phyloP scores from a whole-genome alignment of 2,113 vertebrate species.

The Heterotilapia buettikoferi region DNA sequence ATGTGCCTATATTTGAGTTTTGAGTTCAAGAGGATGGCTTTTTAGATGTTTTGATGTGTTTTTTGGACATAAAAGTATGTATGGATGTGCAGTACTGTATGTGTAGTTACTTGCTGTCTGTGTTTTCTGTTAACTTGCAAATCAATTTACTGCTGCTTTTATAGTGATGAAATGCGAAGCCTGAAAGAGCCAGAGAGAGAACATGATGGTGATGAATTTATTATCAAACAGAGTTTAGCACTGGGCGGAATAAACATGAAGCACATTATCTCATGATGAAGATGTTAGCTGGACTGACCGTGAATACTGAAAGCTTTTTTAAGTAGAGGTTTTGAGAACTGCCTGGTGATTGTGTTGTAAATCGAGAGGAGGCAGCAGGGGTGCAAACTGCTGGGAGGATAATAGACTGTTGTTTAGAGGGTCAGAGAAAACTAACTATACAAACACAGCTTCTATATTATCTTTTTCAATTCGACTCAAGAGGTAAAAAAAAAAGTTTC shows the following conservation, averaged over 20 bases:
- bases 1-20: background rate
- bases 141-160: background rate
- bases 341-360: constrained; percentile 30
- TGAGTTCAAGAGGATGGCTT: background rate
- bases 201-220: constrained; percentile 48
- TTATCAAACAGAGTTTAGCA: constrained; percentile 45
- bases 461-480: constrained; percentile 13
- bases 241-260: constrained; percentile 48
- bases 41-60: background rate
- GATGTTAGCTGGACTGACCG: constrained; percentile 5
- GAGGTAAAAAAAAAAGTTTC: background rate
- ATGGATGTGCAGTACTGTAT: background rate
- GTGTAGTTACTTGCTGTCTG: background rate
- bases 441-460: background rate
- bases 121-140: background rate
- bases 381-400: constrained; percentile 19
- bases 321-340: constrained; percentile 14
- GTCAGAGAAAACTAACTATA: constrained; percentile 43
- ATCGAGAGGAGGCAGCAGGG: constrained; percentile 16
- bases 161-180: constrained; percentile 23
- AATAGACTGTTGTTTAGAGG: constrained; percentile 36
- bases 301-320: constrained; percentile 36
- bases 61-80: background rate
- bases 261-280: constrained; percentile 52
- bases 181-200: background rate